Evolutionary conservation across 2,113 vertebrate genomes (phyloP).

Genomic region (Corvus cornix): DNA sequence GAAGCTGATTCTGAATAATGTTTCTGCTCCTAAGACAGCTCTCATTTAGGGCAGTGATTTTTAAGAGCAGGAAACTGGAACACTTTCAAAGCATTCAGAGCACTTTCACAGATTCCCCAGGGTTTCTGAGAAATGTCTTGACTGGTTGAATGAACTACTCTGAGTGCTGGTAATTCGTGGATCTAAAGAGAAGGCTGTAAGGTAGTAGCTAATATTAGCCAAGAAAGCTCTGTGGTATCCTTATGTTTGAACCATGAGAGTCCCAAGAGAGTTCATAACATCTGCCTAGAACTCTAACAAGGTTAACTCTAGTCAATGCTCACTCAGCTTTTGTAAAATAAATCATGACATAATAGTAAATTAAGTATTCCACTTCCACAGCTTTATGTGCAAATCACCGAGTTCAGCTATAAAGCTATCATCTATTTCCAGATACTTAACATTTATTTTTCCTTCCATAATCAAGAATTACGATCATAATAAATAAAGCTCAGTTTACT

Average conservation of each 20-base stretch:
- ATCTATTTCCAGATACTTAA: not conserved
- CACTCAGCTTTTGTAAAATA: not conserved
- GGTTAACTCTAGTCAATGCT: not conserved
- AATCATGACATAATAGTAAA: not conserved
- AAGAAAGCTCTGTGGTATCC: not conserved
- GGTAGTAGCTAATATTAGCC: not conserved
- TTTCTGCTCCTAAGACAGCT: not conserved
- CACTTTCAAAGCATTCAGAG: not conserved
- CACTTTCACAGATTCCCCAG: not conserved
- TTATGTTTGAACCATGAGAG: not conserved
- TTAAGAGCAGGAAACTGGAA: not conserved
- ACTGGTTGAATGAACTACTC: not conserved
- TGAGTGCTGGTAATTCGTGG: not conserved
- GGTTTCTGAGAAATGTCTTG: not conserved
- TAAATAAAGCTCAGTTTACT: not conserved
- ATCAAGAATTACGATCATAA: not conserved
- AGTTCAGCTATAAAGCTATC: not conserved
- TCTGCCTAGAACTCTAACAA: not conserved
- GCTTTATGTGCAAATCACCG: not conserved
- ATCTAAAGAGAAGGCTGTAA: not conserved
- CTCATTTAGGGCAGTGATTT: not conserved
- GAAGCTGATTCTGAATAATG: not conserved
- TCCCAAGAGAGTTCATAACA: not conserved
- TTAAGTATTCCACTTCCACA: not conserved
- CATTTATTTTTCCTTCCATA: not conserved